phyloP scores from a whole-genome alignment of 2,888 invertebrate species.

The Perithous albicinctus region DNA sequence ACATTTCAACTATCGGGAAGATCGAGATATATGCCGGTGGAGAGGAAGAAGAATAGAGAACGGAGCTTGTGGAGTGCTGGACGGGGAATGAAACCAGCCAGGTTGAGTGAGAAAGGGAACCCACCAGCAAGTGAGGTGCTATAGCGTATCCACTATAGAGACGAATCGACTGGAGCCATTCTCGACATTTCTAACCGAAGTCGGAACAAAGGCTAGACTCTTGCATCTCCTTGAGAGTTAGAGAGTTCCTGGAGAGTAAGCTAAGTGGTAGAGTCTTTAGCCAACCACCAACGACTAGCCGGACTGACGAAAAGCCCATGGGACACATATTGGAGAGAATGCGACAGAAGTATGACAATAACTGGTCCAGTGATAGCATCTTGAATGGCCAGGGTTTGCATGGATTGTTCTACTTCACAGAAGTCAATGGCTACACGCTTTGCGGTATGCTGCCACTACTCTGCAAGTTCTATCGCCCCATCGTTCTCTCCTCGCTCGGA shows the following conservation, averaged over 20 bases:
- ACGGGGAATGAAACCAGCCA: constrained; percentile 51
- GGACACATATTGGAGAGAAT: neutral
- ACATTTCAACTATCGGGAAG: neutral
- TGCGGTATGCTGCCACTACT: constrained; percentile 50
- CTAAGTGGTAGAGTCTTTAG: neutral
- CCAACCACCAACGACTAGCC: neutral
- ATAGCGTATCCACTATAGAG: constrained; percentile 25
- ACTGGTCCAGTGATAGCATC: neutral
- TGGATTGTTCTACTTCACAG: neutral
- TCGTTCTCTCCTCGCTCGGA: constrained; percentile 41
- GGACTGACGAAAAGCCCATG: neutral
- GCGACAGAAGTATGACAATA: constrained; percentile 5
- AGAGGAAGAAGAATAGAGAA: neutral
- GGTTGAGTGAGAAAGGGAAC: constrained; percentile 17
- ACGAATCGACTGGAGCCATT: constrained; percentile 70
- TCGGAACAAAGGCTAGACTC: constrained; percentile 75
- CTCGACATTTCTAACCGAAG: constrained; percentile 79
- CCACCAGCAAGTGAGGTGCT: constrained; percentile 48
- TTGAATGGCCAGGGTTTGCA: neutral
- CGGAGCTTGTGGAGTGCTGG: constrained; percentile 32
- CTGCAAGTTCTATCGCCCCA: constrained; percentile 23
- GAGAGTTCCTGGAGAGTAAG: constrained; percentile 26
- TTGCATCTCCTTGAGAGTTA: constrained; percentile 30
- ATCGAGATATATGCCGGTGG: constrained; percentile 18
- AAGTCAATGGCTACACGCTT: constrained; percentile 51